Conservation (phyloP, 1,140 invertebrate genomes). For the Hylyphantes graminicola region DNA sequence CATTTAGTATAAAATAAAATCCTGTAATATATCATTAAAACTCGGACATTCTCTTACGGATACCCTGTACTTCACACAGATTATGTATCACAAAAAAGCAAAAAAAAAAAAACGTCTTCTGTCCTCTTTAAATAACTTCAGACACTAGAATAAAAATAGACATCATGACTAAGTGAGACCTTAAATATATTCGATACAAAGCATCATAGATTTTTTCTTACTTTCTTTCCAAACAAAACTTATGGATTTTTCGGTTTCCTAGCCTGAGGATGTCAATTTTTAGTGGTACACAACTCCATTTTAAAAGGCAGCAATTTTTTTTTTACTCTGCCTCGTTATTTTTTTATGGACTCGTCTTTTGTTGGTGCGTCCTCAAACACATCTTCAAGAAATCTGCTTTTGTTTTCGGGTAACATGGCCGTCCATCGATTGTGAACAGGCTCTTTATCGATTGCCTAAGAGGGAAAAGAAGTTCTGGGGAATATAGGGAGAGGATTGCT, state of each 20-base stretch:
- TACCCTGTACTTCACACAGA: no score
- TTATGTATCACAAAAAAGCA: no score
- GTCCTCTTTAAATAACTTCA: no score
- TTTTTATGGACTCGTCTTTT: neutral
- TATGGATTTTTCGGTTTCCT: neutral
- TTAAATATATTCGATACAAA: no score
- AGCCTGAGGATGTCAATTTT: slow-evolving; percentile 26
- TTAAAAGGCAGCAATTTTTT: neutral
- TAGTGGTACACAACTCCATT: slow-evolving; percentile 23
- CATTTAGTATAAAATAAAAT: no score
- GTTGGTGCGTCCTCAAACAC: slow-evolving; percentile 14
- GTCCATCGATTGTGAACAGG: slow-evolving; percentile 24
- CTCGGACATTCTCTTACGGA: no score
- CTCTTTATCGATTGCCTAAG: slow-evolving; percentile 14
- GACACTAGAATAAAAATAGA: no score
- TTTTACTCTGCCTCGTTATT: slow-evolving; percentile 1
- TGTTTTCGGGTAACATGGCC: slow-evolving; percentile 18
- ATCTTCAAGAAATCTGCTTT: slow-evolving; percentile 20
- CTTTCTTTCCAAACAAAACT: neutral
- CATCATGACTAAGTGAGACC: no score
- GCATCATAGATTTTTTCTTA: no score
- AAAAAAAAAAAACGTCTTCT: no score
- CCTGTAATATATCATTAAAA: no score
- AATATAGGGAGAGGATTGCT: neutral
- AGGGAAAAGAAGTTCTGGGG: neutral